A percentile compares a stretch with the other conserved stretches of the same genome.
Conservation (phyloP, 2,113 vertebrate genomes). For the Myrmophylax atrothorax region DNA sequence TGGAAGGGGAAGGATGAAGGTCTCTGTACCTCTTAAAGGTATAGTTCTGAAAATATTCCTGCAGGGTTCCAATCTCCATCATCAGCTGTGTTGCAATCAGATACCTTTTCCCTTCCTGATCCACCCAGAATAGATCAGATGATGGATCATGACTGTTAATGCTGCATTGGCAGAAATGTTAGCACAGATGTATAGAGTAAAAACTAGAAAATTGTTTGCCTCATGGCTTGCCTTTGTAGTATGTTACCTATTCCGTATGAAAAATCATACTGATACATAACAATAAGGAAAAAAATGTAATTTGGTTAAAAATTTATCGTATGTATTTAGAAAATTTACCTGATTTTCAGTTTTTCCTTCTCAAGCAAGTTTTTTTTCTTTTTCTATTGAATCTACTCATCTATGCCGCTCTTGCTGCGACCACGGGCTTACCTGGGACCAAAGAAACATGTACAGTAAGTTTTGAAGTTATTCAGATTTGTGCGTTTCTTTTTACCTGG, state of each 20-base stretch:
- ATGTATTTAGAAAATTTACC: neutral
- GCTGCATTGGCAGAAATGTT: neutral
- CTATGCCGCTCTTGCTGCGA: neutral
- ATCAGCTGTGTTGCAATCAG: neutral
- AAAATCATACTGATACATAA: neutral
- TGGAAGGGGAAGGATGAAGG: fast-evolving
- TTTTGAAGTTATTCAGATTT: neutral
- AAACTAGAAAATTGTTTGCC: neutral
- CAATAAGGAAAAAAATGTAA: neutral
- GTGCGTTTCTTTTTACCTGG: neutral
- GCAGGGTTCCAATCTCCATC: neutral
- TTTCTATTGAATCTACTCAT: neutral
- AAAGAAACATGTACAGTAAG: neutral
- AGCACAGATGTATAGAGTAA: neutral
- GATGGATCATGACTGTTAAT: neutral
- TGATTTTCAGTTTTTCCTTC: neutral
- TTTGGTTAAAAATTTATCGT: neutral
- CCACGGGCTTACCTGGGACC: neutral
- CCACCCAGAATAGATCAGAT: neutral
- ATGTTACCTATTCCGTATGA: neutral
- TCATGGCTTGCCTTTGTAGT: neutral
- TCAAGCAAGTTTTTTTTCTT: neutral
- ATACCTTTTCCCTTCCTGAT: neutral
- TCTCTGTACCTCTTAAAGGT: neutral
- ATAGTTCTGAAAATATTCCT: neutral